Conservation (phyloP, 2,113 vertebrate species). For the Channa maculata region DNA sequence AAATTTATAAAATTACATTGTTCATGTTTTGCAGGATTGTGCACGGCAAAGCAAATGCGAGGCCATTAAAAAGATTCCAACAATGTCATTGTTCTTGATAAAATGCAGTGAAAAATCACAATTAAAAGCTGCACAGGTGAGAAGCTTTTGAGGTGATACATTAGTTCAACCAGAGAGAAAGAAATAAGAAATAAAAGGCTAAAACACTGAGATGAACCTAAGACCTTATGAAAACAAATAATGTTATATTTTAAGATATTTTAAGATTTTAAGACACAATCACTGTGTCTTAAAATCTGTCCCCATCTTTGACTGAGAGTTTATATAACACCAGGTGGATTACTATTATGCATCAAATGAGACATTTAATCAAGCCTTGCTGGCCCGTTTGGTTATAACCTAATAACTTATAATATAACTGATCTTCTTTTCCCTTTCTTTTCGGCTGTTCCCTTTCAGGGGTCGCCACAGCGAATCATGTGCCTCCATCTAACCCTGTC, state of each 20-base stretch:
- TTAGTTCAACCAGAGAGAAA: not conserved
- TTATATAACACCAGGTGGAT: not conserved
- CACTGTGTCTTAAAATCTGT: not conserved
- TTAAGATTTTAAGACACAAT: conserved; percentile 13
- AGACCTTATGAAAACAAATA: conserved; percentile 21
- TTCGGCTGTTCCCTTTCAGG: too few species aligned
- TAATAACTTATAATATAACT: too few species aligned
- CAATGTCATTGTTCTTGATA: not conserved
- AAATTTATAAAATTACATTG: too few species aligned
- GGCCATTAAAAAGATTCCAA: not conserved
- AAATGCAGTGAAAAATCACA: conserved; percentile 2
- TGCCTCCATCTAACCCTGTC: too few species aligned
- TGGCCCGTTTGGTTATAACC: not conserved
- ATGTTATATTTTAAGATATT: not conserved
- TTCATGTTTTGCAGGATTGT: too few species aligned
- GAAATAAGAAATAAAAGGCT: not conserved
- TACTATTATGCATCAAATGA: not conserved
- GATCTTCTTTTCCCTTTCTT: too few species aligned
- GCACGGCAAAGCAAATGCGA: conserved; percentile 4
- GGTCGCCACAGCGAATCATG: too few species aligned
- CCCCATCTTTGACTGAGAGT: too few species aligned
- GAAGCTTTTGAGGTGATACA: conserved; percentile 20
- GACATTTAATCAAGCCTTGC: not conserved
- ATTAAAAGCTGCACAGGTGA: not conserved
- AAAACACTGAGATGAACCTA: conserved; percentile 8